Evolutionary conservation across 1,140 invertebrate genomes (phyloP).

Genomic region (Drosophila pseudoobscura): DNA sequence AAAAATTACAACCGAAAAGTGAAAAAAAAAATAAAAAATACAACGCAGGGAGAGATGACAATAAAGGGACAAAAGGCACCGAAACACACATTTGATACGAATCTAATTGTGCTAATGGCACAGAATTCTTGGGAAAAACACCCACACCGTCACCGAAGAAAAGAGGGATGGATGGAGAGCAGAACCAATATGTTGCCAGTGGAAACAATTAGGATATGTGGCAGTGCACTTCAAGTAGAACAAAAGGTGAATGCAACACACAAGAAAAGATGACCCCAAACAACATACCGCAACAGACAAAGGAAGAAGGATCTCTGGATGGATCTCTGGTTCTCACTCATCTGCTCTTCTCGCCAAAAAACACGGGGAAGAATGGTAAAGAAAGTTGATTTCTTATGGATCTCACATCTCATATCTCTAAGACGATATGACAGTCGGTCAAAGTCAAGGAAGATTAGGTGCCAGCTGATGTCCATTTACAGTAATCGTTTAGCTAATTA

Average conservation of each 20-base stretch:
- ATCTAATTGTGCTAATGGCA: slow-evolving; percentile 82
- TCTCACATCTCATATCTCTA: slow-evolving; percentile 24
- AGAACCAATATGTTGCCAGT: slow-evolving; percentile 52
- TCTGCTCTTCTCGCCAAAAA: too few species aligned
- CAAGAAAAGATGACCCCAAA: slow-evolving; percentile 38
- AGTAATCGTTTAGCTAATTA: slow-evolving; percentile 61
- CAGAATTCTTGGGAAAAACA: slow-evolving; percentile 68
- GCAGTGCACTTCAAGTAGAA: slow-evolving; percentile 44
- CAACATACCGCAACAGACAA: slow-evolving; percentile 26
- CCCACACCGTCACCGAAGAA: slow-evolving; percentile 19
- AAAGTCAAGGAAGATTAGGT: slow-evolving; percentile 30
- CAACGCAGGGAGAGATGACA: slow-evolving; percentile 67
- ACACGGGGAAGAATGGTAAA: slow-evolving; percentile 12
- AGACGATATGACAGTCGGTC: slow-evolving; percentile 45
- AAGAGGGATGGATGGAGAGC: background rate
- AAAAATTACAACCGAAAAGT: slow-evolving; percentile 75
- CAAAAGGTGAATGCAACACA: slow-evolving; percentile 31
- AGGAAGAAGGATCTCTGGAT: slow-evolving; percentile 13
- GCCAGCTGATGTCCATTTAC: slow-evolving; percentile 32
- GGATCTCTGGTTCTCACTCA: slow-evolving; percentile 5
- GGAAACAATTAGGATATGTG: slow-evolving; percentile 49
- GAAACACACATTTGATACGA: slow-evolving; percentile 78
- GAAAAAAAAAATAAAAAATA: slow-evolving; percentile 39
- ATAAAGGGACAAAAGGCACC: slow-evolving; percentile 74
- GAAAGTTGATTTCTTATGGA: slow-evolving; percentile 35